phyloP scores from a whole-genome alignment of 2,888 invertebrate genomes.

The Dichetophora obliterata region DNA sequence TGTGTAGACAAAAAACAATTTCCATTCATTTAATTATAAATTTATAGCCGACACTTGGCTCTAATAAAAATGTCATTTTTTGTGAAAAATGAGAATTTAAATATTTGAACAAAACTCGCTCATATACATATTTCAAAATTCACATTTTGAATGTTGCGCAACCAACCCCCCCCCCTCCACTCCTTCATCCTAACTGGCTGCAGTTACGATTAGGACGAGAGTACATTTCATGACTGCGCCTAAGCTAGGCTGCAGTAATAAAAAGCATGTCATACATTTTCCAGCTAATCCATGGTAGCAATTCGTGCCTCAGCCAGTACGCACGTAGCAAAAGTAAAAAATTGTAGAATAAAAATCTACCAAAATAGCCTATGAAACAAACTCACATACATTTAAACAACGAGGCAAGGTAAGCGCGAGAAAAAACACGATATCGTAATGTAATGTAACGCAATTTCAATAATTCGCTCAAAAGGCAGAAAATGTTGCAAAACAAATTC shows the following conservation, averaged over 20 bases:
- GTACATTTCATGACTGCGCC: not conserved
- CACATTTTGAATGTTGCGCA: not conserved
- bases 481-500: slow-evolving; percentile 45
- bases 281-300: slow-evolving; percentile 10
- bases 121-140: slow-evolving; percentile 17
- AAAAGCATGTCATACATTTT: slow-evolving; percentile 25
- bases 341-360: not conserved
- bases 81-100: slow-evolving; percentile 28
- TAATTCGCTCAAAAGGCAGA: slow-evolving; percentile 46
- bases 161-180: not conserved
- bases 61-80: slow-evolving; percentile 33
- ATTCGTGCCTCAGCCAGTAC: slow-evolving; percentile 19
- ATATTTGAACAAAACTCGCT: slow-evolving; percentile 25
- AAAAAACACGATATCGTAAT: slow-evolving; percentile 9
- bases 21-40: slow-evolving; percentile 21
- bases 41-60: slow-evolving; percentile 23
- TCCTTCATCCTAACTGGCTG: not conserved
- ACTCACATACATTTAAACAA: not conserved
- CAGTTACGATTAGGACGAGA: not conserved
- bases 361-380: slow-evolving; percentile 2
- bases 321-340: slow-evolving; percentile 27
- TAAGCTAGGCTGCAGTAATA: slow-evolving; percentile 8
- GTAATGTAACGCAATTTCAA: slow-evolving; percentile 34
- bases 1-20: not conserved
- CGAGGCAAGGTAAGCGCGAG: not conserved